A percentile compares a stretch with the other conserved stretches of the same genome.
These are phyloP conservation scores for Halictus rubicundus DNA, from an alignment of 1,140 invertebrate species.

Conservation along the genomic window DNA sequence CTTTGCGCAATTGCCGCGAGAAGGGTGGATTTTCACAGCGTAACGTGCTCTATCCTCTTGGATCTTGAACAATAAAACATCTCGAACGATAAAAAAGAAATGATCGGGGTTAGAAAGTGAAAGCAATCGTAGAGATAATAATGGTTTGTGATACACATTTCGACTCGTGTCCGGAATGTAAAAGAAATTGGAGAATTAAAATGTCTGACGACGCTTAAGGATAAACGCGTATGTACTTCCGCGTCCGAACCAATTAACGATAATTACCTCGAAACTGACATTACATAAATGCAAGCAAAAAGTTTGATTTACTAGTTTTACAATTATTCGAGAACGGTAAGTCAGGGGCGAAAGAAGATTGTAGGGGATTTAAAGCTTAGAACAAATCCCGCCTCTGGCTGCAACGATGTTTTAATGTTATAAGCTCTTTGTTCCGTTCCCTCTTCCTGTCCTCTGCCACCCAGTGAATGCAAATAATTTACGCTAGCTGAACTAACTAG, in stretches of 20 bases:
- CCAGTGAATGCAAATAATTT: slow-evolving; percentile 29
- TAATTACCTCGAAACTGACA: background rate
- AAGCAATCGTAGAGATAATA: no score
- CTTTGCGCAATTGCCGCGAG: slow-evolving; percentile 3
- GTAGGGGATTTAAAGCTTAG: slow-evolving; percentile 36
- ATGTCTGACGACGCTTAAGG: no score
- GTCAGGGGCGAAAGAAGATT: background rate
- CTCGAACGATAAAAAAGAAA: background rate
- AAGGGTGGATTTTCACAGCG: background rate
- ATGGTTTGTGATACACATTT: no score
- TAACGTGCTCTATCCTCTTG: background rate
- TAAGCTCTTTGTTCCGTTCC: slow-evolving; percentile 32
- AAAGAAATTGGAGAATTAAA: background rate
- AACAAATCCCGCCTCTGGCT: slow-evolving; percentile 15
- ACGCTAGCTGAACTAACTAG: slow-evolving; percentile 17
- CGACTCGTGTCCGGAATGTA: background rate
- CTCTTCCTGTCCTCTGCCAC: slow-evolving; percentile 1
- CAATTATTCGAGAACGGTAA: slow-evolving; percentile 18
- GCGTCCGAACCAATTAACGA: background rate
- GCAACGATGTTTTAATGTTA: slow-evolving; percentile 40
- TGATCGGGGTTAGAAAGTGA: background rate
- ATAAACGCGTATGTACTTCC: no score
- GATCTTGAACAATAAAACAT: background rate
- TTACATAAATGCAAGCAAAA: background rate
- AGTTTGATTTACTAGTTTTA: background rate